Evolutionary conservation across 2,113 vertebrate genomes (phyloP).

Genomic region (Sinocyclocheilus grahami): DNA sequence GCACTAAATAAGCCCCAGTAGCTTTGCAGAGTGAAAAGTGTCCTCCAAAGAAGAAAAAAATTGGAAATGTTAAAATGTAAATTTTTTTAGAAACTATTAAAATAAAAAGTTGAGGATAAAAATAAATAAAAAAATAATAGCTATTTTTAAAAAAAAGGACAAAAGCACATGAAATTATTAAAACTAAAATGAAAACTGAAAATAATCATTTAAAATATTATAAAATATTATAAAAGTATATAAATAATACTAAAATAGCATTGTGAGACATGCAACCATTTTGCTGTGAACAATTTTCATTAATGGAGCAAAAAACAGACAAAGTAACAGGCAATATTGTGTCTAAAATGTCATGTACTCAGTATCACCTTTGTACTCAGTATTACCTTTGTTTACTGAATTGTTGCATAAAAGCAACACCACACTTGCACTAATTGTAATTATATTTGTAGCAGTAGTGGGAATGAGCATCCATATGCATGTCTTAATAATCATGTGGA

Average conservation of each 20-base stretch:
- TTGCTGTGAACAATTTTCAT: background rate
- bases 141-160: no score
- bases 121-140: no score
- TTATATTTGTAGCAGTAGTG: conserved; percentile 45
- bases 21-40: background rate
- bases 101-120: no score
- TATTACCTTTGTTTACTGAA: background rate
- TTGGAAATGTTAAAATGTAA: no score
- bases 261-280: background rate
- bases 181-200: no score
- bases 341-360: background rate
- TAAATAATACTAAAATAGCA: no score
- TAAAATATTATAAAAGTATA: no score
- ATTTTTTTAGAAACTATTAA: no score
- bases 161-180: no score
- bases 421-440: conserved; percentile 6
- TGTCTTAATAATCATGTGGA: conserved; percentile 34
- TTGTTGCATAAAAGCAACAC: background rate
- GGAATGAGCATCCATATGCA: conserved; percentile 26
- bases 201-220: no score
- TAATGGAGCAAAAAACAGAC: background rate
- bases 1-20: conserved; percentile 27
- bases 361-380: background rate
- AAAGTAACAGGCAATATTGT: background rate
- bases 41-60: background rate